Evolutionary conservation across 2,797 vertebrate species (phyloP).

Genomic region (Selene dorsalis): DNA sequence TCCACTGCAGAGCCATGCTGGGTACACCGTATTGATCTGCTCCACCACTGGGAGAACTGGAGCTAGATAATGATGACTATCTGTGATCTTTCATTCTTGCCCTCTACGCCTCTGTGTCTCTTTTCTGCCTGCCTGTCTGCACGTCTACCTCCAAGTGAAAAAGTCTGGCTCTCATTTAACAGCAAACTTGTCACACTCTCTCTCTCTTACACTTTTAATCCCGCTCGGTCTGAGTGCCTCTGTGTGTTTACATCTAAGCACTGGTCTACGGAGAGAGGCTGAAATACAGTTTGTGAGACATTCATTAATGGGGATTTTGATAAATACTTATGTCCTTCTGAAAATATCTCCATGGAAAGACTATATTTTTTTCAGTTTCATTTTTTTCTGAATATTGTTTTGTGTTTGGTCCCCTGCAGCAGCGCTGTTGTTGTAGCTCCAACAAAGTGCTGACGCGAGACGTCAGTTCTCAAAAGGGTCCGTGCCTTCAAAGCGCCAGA

Average conservation of each 20-base stretch:
- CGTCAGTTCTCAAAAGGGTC: slow-evolving; percentile 53
- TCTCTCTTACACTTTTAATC: background rate
- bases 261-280: background rate
- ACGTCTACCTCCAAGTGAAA: slow-evolving; percentile 9
- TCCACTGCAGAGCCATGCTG: slow-evolving; percentile 68
- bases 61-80: slow-evolving; percentile 78
- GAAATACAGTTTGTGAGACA: slow-evolving; percentile 1
- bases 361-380: slow-evolving; percentile 7
- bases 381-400: slow-evolving; percentile 20
- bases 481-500: slow-evolving; percentile 68
- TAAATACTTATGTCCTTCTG: slow-evolving; percentile 22
- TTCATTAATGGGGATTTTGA: slow-evolving; percentile 28
- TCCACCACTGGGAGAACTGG: slow-evolving; percentile 73
- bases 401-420: slow-evolving; percentile 34
- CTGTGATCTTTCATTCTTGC: slow-evolving; percentile 68
- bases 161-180: slow-evolving; percentile 31
- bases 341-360: slow-evolving; percentile 22
- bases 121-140: slow-evolving; percentile 24
- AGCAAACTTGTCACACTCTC: slow-evolving; percentile 13
- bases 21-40: slow-evolving; percentile 76
- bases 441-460: slow-evolving; percentile 51
- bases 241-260: background rate
- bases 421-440: slow-evolving; percentile 23
- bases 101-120: slow-evolving; percentile 48
- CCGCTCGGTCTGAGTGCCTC: background rate